Evolutionary conservation across 2,113 vertebrate species (phyloP), one percentile per base, ranked within the genome.

Genomic region (Tonatia bakeri): DNA sequence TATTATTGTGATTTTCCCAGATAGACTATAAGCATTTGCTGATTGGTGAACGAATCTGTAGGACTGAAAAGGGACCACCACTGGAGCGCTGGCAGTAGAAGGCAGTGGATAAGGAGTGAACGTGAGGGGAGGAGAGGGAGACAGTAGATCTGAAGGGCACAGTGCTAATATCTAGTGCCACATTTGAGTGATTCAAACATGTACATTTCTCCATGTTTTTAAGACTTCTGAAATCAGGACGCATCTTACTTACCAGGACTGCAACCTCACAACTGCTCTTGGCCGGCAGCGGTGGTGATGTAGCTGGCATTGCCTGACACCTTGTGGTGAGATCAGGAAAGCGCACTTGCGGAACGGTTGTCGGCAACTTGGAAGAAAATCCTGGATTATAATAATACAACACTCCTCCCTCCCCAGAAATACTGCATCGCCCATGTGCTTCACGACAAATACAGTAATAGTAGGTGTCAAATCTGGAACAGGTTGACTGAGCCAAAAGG

Each of bases 281-380:
- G 4, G 54, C 33, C 28, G 43, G 64, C 65, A 19, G 76, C 19
- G 45, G 65, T 50, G 84, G 40, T 33, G 50, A 80, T 94, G 8
- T 61, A 75, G 76, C 61, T 97, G 91, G 92, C 94, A n/a, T 81
- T 82, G 94, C 54, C 96, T 97, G 97, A 84, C 96, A 96, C 92
- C 96, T 95, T 85, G 88, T 97, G 97, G 96, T 95, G 80, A 96
- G 31, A 94, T 43, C 11, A 65, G n/a, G 89, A 56, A 97, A 96
- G 22, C 20, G 80, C 72, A 91, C 19, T 50, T 70, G 72, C 47
- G 69, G 31, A 84, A 88, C 54, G 28, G 28, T 15, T 83, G 47
- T 72, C 52, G 79, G 64, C 47, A 87, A 84, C 20, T 76, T 38
- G 16, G 59, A 87, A 72, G 84, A 87, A 90, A 95, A 85, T 20